Conservation (phyloP, 2,113 vertebrate species). For the Heterocephalus glaber region DNA sequence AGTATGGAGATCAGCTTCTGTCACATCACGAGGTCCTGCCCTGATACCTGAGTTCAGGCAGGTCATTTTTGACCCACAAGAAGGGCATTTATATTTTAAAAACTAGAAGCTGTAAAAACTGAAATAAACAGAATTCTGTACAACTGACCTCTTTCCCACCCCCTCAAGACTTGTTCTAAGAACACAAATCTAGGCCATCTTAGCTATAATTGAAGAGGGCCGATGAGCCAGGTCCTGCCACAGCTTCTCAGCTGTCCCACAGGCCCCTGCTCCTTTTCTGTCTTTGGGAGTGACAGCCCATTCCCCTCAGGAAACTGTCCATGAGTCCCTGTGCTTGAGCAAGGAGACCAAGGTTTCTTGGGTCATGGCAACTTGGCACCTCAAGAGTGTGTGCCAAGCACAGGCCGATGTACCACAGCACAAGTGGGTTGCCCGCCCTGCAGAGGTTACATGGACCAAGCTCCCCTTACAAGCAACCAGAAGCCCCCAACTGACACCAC, state of each 20-base stretch:
- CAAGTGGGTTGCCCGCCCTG: no score
- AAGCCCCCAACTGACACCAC: neutral
- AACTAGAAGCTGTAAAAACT: neutral
- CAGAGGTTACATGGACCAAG: neutral
- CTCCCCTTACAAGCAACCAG: neutral
- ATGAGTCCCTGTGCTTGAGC: neutral
- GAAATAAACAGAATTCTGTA: neutral
- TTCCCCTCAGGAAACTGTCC: neutral
- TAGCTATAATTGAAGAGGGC: neutral
- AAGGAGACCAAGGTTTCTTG: neutral
- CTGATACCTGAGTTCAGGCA: fast-evolving
- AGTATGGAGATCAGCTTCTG: neutral
- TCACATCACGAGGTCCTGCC: neutral
- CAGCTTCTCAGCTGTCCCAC: neutral
- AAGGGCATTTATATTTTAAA: neutral
- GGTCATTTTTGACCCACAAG: neutral
- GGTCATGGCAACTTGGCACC: neutral
- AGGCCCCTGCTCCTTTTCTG: neutral
- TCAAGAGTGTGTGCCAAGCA: neutral
- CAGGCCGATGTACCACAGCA: neutral
- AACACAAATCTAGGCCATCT: neutral
- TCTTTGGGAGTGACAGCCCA: neutral
- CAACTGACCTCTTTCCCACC: neutral
- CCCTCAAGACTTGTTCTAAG: neutral
- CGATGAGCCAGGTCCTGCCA: neutral